phyloP scores from a whole-genome alignment of 2,888 invertebrate species.

The Conus canariensis region DNA sequence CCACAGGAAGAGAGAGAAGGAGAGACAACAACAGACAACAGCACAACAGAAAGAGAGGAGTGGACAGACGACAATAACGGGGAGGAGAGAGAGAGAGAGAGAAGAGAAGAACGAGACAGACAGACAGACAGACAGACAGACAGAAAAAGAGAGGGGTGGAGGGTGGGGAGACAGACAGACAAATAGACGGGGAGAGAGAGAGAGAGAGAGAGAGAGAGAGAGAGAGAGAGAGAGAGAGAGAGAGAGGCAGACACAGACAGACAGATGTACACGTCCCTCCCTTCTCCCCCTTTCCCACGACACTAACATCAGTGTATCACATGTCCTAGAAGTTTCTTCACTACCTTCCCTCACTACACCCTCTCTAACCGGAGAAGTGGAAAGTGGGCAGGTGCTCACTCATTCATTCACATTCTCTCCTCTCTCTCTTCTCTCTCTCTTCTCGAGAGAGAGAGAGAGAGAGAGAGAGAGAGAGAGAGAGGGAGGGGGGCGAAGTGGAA shows the following conservation, averaged over 20 bases:
- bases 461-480: not conserved
- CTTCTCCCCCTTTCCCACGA: too few species aligned
- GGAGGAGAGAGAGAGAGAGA: not conserved
- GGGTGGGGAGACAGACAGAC: not conserved
- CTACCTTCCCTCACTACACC: not conserved
- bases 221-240: too few species aligned
- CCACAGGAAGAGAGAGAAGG: not conserved
- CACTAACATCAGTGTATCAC: too few species aligned
- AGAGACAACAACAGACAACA: not conserved
- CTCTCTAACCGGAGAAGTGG: too few species aligned
- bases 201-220: conserved; percentile 10
- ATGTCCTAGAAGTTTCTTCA: not conserved
- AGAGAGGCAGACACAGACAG: too few species aligned
- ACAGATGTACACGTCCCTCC: too few species aligned
- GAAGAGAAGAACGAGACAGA: not conserved
- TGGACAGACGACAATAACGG: not conserved
- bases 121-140: too few species aligned
- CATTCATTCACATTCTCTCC: too few species aligned
- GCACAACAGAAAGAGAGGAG: not conserved
- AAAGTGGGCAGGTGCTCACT: not conserved
- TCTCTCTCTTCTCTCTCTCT: too few species aligned
- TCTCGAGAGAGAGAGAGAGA: not conserved
- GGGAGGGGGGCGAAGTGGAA: too few species aligned
- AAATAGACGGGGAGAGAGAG: not conserved
- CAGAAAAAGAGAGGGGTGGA: too few species aligned